phyloP scores from a whole-genome alignment of 1,140 invertebrate genomes.

The Listronotus bonariensis region DNA sequence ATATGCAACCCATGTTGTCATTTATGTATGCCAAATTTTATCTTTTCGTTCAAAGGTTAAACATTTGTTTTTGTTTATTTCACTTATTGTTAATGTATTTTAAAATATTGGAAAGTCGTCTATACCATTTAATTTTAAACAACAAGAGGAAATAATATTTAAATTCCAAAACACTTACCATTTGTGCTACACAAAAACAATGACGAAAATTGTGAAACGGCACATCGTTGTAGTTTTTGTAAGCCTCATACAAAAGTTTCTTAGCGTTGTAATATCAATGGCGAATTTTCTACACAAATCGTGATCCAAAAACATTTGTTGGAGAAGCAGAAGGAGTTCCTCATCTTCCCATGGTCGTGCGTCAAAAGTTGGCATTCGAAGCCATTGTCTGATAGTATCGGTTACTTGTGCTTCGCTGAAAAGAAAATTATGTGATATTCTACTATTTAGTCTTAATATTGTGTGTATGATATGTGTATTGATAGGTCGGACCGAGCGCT shows the following conservation, averaged over 20 bases:
- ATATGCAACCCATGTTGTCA: no score
- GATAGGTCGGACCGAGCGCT: no score
- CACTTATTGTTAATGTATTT: no score
- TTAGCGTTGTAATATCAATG: slow-evolving; percentile 73
- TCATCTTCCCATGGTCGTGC: slow-evolving; percentile 84
- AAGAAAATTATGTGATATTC: no score
- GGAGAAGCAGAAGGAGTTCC: slow-evolving; percentile 78
- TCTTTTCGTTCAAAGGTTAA: no score
- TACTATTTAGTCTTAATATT: no score
- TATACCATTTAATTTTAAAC: no score
- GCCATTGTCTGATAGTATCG: slow-evolving; percentile 55
- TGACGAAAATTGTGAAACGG: slow-evolving; percentile 91
- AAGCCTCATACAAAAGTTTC: slow-evolving; percentile 79
- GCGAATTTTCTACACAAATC: slow-evolving; percentile 76
- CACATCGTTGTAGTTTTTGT: slow-evolving; percentile 88
- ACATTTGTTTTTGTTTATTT: no score
- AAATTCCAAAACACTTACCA: slow-evolving; percentile 73
- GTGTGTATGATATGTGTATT: no score
- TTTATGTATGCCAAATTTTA: no score
- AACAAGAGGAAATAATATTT: no score
- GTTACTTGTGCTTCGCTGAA: slow-evolving; percentile 68
- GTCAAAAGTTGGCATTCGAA: slow-evolving; percentile 79
- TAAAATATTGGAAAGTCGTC: no score
- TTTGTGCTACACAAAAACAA: slow-evolving; percentile 88
- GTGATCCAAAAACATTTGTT: slow-evolving; percentile 84